Evolutionary conservation across 2,797 vertebrate genomes (phyloP).

Genomic region (Squalus acanthias): DNA sequence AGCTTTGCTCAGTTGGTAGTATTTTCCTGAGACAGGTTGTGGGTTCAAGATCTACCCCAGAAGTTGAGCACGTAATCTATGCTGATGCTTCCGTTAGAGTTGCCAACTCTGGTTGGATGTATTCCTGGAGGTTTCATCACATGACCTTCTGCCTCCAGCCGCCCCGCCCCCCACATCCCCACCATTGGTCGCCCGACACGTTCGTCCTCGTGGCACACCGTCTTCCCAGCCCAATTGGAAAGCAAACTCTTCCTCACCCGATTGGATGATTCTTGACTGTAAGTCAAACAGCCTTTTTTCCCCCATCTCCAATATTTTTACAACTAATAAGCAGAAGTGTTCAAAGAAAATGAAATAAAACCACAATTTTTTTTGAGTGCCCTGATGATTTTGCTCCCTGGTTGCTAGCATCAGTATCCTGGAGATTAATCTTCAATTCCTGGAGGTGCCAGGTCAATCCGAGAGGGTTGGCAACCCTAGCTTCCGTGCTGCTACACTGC

Average conservation of each 20-base stretch:
- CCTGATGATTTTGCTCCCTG: too few relatives aligned
- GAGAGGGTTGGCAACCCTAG: background rate
- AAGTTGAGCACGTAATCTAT: too few relatives aligned
- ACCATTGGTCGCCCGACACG: background rate
- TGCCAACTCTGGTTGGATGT: background rate
- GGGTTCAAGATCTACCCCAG: too few relatives aligned
- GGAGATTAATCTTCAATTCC: background rate
- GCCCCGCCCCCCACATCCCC: background rate
- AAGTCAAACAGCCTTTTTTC: background rate
- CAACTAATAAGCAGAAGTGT: background rate
- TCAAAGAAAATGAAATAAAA: too few relatives aligned
- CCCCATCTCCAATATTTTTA: background rate
- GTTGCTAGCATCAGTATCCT: background rate
- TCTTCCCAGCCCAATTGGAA: too few relatives aligned
- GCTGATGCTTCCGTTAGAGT: background rate
- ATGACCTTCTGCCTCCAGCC: background rate
- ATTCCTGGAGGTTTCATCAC: background rate
- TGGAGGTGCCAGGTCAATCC: background rate
- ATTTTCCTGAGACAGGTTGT: too few relatives aligned
- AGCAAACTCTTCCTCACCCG: background rate
- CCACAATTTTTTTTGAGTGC: too few relatives aligned
- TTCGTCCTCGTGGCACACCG: background rate
- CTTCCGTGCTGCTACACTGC: background rate
- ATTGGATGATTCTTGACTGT: background rate
- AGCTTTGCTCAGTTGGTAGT: too few relatives aligned